Percentiles rank a stretch among this genome's conserved stretches.
phyloP scores from a whole-genome alignment of 2,113 vertebrate genomes.

The Boleophthalmus pectinirostris region DNA sequence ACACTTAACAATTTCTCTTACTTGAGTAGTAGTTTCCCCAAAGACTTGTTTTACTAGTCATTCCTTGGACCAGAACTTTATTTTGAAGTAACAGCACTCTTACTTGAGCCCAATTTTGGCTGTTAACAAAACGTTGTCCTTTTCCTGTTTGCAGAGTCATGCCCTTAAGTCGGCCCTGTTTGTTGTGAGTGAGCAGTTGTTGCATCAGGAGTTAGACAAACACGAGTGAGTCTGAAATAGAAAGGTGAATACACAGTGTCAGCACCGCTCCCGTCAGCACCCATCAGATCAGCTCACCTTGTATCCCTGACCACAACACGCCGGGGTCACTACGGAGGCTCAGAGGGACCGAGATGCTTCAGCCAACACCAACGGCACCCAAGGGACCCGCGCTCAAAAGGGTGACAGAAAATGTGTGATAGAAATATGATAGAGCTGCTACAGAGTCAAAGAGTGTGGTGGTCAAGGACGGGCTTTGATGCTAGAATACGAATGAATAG shows the following conservation, averaged over 20 bases:
- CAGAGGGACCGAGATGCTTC: conserved; percentile 7
- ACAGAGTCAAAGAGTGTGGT: conserved; percentile 14
- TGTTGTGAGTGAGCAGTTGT: not conserved
- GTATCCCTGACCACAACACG: conserved; percentile 21
- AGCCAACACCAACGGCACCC: not conserved
- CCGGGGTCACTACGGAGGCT: conserved; percentile 17
- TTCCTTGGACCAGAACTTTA: no score
- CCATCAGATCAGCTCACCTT: conserved; percentile 52
- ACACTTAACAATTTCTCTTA: no score
- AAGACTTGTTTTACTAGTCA: no score
- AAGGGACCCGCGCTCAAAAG: not conserved
- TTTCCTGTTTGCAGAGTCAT: not conserved
- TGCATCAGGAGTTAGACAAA: conserved; percentile 31
- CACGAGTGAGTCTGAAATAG: conserved; percentile 32
- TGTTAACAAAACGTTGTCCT: not conserved
- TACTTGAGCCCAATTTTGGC: no score
- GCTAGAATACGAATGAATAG: conserved; percentile 19
- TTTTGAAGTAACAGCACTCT: no score
- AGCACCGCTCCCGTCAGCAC: conserved; percentile 44
- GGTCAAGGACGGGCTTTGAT: conserved; percentile 53
- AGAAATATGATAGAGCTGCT: conserved; percentile 7
- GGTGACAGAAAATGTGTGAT: not conserved
- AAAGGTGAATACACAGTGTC: conserved; percentile 53
- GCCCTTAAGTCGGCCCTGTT: not conserved
- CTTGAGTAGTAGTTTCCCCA: no score